A percentile compares a stretch with the other conserved stretches of the same genome.
Evolutionary conservation across 2,113 vertebrate genomes (phyloP).

Genomic region (Typhlomys cinereus): DNA sequence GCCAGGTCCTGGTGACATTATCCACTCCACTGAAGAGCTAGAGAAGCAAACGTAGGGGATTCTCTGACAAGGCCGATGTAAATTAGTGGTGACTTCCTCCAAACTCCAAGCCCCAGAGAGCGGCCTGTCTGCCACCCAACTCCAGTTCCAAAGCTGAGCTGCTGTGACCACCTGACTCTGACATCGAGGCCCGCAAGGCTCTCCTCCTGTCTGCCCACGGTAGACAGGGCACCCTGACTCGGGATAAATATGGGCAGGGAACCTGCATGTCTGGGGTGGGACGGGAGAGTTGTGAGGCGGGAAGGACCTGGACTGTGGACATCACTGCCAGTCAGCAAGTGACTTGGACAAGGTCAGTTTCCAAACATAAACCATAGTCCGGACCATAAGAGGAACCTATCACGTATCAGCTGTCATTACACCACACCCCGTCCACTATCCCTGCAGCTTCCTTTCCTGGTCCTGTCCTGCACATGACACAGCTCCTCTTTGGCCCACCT

Average conservation of each 20-base stretch:
- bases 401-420: fast-evolving
- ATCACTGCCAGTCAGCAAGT: not conserved
- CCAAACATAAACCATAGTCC: not conserved
- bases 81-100: not conserved
- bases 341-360: fast-evolving
- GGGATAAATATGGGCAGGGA: not conserved
- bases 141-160: too few species aligned
- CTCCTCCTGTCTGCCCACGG: not conserved
- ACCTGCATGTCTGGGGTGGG: not conserved
- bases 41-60: not conserved
- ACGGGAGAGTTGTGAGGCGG: not conserved
- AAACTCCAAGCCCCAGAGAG: not conserved
- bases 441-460: not conserved
- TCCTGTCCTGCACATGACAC: not conserved
- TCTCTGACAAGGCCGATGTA: not conserved
- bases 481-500: not conserved
- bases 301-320: not conserved
- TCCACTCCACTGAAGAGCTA: not conserved
- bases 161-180: too few species aligned
- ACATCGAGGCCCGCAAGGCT: not conserved
- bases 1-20: not conserved
- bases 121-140: too few species aligned
- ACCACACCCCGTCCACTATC: fast-evolving
- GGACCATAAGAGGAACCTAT: not conserved
- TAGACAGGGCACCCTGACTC: not conserved